These are phyloP conservation scores for Leptatherina wallacei DNA, from an alignment of 2,797 vertebrate species.

Conservation along the genomic window DNA sequence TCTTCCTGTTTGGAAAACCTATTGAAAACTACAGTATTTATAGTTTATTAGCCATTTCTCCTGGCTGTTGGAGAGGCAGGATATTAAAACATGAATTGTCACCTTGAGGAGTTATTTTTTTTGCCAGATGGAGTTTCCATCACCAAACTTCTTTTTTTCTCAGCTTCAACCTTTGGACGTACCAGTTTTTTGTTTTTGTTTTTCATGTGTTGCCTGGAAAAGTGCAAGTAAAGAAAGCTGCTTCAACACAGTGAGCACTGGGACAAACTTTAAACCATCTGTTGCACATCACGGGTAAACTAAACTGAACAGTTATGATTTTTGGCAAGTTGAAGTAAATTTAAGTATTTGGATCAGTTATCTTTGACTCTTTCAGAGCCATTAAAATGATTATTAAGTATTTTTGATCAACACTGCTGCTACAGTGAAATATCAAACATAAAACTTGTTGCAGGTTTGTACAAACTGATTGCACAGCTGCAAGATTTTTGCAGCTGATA, in stretches of 20 bases:
- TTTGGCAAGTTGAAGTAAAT: not conserved
- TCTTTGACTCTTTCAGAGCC: not conserved
- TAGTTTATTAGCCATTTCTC: not conserved
- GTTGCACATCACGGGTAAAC: constrained; percentile 24
- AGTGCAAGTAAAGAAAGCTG: constrained; percentile 18
- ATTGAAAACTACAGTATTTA: not conserved
- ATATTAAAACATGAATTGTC: not conserved
- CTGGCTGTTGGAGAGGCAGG: not conserved
- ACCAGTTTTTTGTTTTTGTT: not conserved
- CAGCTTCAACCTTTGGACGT: constrained; percentile 16
- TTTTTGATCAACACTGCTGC: not conserved
- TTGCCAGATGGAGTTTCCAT: not conserved
- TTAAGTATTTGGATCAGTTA: constrained; percentile 1
- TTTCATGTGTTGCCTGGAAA: constrained; percentile 7
- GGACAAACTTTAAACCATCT: constrained; percentile 31
- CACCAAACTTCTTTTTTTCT: constrained; percentile 5
- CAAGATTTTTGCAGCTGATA: not conserved
- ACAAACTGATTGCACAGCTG: not conserved
- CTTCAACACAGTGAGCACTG: constrained; percentile 12
- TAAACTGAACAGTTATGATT: not conserved
- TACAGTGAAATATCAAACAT: not conserved
- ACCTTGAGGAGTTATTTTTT: too few relatives aligned
- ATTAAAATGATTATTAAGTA: not conserved
- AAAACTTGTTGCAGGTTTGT: not conserved
- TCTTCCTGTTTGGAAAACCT: not conserved